phyloP scores from a whole-genome alignment of 2,888 invertebrate species.

The Rhagonycha lutea region DNA sequence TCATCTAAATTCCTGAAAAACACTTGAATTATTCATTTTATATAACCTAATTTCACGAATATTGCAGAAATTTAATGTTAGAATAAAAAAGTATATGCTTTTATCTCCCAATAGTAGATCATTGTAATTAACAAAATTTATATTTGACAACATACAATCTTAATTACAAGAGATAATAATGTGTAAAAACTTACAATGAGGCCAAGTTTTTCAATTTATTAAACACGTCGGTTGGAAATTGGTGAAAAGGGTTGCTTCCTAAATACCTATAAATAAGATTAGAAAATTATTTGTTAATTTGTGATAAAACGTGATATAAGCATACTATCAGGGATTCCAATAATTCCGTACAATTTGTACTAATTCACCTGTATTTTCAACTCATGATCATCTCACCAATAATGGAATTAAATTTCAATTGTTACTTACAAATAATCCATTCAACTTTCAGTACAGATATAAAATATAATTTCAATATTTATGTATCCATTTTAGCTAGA shows the following conservation, averaged over 20 bases:
- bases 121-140: neutral
- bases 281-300: neutral
- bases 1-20: constrained; percentile 58
- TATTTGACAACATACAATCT: neutral
- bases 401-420: neutral
- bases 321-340: neutral
- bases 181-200: constrained; percentile 40
- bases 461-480: neutral
- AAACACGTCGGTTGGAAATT: constrained; percentile 34
- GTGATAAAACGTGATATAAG: neutral
- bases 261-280: constrained; percentile 47
- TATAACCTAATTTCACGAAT: neutral
- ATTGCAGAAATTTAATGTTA: neutral
- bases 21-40: constrained; percentile 17
- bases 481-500: neutral
- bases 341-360: neutral
- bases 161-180: neutral
- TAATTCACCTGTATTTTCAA: neutral
- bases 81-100: neutral
- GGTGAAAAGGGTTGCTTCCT: constrained; percentile 49
- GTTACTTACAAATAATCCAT: neutral
- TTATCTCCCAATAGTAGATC: neutral
- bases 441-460: neutral
- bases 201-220: constrained; percentile 32
- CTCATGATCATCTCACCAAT: neutral